Evolutionary conservation across 2,113 vertebrate species (phyloP), one percentile per base, ranked within the genome.

Genomic region (Myotis davidii): DNA sequence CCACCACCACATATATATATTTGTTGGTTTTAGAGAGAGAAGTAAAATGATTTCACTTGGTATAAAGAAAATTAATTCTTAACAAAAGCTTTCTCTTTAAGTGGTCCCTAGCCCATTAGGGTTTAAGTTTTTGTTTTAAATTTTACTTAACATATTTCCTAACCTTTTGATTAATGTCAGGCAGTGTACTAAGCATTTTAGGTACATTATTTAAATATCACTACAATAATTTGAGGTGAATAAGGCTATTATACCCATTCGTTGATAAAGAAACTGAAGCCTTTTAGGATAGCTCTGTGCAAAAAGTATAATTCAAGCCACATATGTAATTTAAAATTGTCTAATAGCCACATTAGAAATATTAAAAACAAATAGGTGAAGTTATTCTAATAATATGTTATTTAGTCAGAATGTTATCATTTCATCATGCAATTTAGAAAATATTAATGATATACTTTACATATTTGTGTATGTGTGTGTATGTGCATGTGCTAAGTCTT

Each of bases 141-240:
- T 48, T 48, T 56, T 91, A 74, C 50, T 72, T 85, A 91, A 34
- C 4, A 29, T 64, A 25, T 50, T 85, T 69, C 1, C 2, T 21
- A 91, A 77, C 20, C 50, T 45, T 69, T 88, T 72, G 65, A n/a
- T 88, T 72, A 88, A 52, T 39, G 25, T 45, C 37, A 76, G 39
- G 16, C 20, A 88, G 17, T 91, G 23, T 84, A 20, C 14, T 92
- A 74, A 92, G 59, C 16, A 93, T 70, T 70, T 82, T 81, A 54
- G 6, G n/a, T 73, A 34, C 9, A 87, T 64, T 78, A 91, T 67
- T 90, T 94, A 74, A 92, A 85, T 65, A 82, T 70, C 23, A 83
- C 23, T 82, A 91, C 3, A 90, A 61, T 32, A 61, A 85, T 54
- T 77, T 92, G 27, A 93, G 25, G 14, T 85, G 29, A 54, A 64